Base-by-base conservation (phyloP, 2,113 vertebrate species). In the Suricata suricatta region DNA sequence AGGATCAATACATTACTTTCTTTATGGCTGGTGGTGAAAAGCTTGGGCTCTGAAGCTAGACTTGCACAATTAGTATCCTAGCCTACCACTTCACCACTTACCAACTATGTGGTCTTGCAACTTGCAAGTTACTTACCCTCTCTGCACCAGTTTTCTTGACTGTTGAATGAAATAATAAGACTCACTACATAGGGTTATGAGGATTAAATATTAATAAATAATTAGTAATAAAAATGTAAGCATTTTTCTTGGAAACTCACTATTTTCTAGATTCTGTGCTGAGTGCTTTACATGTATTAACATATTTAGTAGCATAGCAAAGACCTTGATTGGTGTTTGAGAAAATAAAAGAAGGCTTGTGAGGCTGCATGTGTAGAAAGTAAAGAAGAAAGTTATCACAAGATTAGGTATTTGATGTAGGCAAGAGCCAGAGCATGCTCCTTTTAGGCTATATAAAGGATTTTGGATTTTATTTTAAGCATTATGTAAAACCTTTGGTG, bases 201-300 rank as follows among this genome's bases (percentile, higher is more conserved):
- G 7, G 44, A 93, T 84, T 83, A 57, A 64, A 91, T 88, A 57
- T 79, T 93, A 72, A 47, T 88, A 88, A 90, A 86, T 68, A 38
- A 33, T 80, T 64, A 60, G 27, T 76, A 79, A 71, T 50, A 88
- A 33, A 85, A 83, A 69, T 87, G 15, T 50, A 84, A 57, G 41
- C 33, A 17, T 94, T 83, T 87, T 68, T 23, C 89, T n/a, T 89
- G 41, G 86, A 17, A 77, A 38, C 27, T 74, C 35, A 88, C 16
- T 85, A 38, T 29, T 33, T 86, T 19, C 3, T 95, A 52, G 4
- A 85, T 41, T 50, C 17, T 47, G 8, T 50, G 38, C 13, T 92
- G 35, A 86, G 44, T 64, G 19, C 5, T 93, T 77, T 81, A 72
- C 21, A 77, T 71, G 41, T 64, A 38, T 76, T 82, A 86, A 71